phyloP scores from a whole-genome alignment of 2,797 vertebrate genomes.

The Micrastur ruficollis region DNA sequence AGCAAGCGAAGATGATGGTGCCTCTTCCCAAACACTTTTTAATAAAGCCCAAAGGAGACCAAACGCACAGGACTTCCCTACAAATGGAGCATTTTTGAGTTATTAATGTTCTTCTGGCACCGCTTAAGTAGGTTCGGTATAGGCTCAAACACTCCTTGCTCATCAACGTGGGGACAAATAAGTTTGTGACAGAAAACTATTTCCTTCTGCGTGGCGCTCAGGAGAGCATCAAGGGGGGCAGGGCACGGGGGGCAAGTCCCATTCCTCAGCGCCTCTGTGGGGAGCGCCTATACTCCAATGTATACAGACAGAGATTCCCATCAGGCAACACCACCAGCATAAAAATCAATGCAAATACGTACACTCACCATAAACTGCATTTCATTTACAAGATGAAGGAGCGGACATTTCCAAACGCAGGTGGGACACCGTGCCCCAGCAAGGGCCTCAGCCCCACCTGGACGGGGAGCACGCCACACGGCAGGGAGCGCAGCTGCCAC shows the following conservation, averaged over 20 bases:
- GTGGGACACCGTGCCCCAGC: not conserved
- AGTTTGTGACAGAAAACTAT: not conserved
- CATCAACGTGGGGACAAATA: not conserved
- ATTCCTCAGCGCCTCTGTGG: not conserved
- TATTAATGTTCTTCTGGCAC: not conserved
- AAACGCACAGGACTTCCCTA: not conserved
- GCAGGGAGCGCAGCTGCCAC: not conserved
- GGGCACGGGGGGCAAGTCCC: not conserved
- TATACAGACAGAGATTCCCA: not conserved
- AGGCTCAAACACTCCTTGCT: not conserved
- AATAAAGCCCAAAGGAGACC: not conserved
- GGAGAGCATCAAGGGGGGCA: not conserved
- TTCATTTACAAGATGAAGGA: not conserved
- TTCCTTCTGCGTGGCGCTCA: not conserved
- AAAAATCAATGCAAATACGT: not conserved
- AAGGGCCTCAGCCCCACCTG: not conserved
- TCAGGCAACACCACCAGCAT: not conserved
- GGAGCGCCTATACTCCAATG: not conserved
- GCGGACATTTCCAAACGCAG: not conserved
- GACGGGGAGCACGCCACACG: accelerated
- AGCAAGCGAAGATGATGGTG: not conserved
- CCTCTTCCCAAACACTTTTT: not conserved
- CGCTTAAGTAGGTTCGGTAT: not conserved
- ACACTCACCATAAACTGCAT: not conserved
- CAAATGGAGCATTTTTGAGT: conserved; percentile 7